Conservation (phyloP, 2,113 vertebrate genomes). For the Siniperca knerii region DNA sequence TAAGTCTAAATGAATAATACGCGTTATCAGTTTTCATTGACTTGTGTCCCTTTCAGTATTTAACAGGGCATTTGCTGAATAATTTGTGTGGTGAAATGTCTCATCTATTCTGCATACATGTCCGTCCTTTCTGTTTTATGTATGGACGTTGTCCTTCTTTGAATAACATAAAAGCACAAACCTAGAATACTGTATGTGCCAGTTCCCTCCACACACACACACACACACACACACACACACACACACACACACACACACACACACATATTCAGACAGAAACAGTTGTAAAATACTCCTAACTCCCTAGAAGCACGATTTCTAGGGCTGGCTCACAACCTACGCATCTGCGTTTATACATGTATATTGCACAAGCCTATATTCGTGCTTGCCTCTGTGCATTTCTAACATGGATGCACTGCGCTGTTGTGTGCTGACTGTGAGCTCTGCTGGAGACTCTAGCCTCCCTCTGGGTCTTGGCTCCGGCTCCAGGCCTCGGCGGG, state of each 20-base stretch:
- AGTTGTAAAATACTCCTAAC: constrained; percentile 1
- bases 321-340: neutral
- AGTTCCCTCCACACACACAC: neutral
- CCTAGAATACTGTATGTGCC: neutral
- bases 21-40: constrained; percentile 10
- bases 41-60: constrained; percentile 10
- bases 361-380: neutral
- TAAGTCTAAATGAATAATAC: constrained; percentile 7
- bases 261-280: neutral
- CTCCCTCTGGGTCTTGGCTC: constrained; percentile 71
- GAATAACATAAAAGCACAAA: constrained; percentile 40
- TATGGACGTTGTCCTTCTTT: constrained; percentile 6
- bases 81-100: constrained; percentile 22
- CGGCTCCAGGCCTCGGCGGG: constrained; percentile 49
- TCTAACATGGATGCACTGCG: constrained; percentile 11
- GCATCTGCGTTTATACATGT: neutral
- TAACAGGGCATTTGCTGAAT: constrained; percentile 25
- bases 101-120: neutral
- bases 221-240: neutral
- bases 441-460: constrained; percentile 68
- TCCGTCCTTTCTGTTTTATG: constrained; percentile 28
- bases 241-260: neutral
- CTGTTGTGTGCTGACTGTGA: constrained; percentile 56
- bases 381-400: constrained; percentile 10
- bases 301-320: constrained; percentile 5